Base-by-base conservation (phyloP, 2,888 invertebrate genomes). In the Lobophora halterata region DNA sequence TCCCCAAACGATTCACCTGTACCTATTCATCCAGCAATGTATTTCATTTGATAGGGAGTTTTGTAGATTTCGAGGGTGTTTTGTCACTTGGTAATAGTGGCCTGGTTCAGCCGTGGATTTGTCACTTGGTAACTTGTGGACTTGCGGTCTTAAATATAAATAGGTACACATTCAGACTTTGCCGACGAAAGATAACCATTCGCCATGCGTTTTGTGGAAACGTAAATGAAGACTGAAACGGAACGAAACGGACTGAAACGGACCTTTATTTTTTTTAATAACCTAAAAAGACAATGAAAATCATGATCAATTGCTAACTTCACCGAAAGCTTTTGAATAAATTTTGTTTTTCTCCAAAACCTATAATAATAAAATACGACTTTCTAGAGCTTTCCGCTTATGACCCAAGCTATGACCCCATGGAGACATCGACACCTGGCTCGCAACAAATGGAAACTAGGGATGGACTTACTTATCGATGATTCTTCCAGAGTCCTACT, bases 361-460 rank as follows among this genome's bases (percentile, higher is more conserved):
- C n/a, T n/a, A n/a, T n/a, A n/a, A n/a, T n/a, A n/a, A n/a, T n/a
- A n/a, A n/a, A n/a, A n/a, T n/a, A n/a, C n/a, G n/a, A n/a, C n/a
- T n/a, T n/a, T n/a, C n/a, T n/a, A n/a, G n/a, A n/a, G n/a, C n/a
- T n/a, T n/a, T n/a, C n/a, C n/a, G n/a, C n/a, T n/a, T n/a, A n/a
- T n/a, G n/a, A n/a, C n/a, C n/a, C n/a, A n/a, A n/a, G n/a, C n/a
- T 51, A 30, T 47, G 33, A 40, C 50, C 46, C 50, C 58, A 55
- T n/a, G n/a, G n/a, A n/a, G n/a, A n/a, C n/a, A n/a, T n/a, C 65
- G 69, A 69, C 78, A 79, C 78, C 79, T 81, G 80, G 80, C 70
- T 59, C 52, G 60, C 54, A 60, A 72, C 72, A 73, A 77, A 73
- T 36, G 65, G 62, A 49, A 47, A 31, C 21, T 65, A 71, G 73